A percentile compares a stretch with the other conserved stretches of the same genome.
phyloP scores from a whole-genome alignment of 2,797 vertebrate genomes.

The Ctenosaura bakeri region DNA sequence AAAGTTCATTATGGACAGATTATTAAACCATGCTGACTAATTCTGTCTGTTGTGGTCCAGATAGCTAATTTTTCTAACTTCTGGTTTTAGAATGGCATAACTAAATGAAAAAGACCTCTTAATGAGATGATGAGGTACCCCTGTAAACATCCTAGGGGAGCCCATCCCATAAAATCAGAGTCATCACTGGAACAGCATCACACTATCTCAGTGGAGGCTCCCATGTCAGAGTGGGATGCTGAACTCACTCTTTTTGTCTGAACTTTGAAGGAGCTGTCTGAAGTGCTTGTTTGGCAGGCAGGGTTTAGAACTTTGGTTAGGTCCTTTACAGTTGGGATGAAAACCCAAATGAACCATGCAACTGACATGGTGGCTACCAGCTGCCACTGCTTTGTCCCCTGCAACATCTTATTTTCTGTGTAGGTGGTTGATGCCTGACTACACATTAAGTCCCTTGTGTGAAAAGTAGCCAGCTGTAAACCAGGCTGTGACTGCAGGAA shows the following conservation, averaged over 20 bases:
- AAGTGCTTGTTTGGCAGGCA: no score
- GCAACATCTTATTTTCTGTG: neutral
- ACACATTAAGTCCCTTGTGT: neutral
- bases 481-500: neutral
- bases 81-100: neutral
- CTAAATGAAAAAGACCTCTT: neutral
- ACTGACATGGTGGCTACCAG: no score
- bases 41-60: no score
- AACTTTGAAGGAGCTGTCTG: no score
- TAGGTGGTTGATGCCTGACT: neutral
- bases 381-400: neutral
- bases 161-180: neutral
- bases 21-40: no score
- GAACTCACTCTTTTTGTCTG: no score
- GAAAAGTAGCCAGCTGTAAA: neutral
- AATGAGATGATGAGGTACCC: neutral
- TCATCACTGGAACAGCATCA: neutral
- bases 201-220: neutral
- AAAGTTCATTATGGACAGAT: neutral
- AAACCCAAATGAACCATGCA: no score
- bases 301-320: no score
- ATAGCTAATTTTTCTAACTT: no score
- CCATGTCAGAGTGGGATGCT: no score
- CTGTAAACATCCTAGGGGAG: neutral
- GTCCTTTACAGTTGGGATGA: no score